Evolutionary conservation across 1,140 invertebrate genomes (phyloP).

Genomic region (Papilio helenus): DNA sequence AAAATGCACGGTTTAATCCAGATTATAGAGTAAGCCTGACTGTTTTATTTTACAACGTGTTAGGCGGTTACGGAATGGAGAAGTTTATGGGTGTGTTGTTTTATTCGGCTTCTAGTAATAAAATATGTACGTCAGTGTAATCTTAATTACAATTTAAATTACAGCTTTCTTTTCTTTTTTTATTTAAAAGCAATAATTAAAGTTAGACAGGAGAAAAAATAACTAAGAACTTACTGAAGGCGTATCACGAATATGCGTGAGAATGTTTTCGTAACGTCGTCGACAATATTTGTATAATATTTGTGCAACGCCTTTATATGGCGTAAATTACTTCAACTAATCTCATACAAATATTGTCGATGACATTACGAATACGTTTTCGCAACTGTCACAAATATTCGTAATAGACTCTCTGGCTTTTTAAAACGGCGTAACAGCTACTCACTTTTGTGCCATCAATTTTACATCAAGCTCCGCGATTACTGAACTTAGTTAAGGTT

Average conservation of each 20-base stretch:
- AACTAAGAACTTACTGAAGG: not conserved
- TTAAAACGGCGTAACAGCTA: too few relatives aligned
- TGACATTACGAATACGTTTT: too few relatives aligned
- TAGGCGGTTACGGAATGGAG: conserved; percentile 25
- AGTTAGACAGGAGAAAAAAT: not conserved
- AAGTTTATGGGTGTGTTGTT: conserved; percentile 27
- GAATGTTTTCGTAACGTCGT: too few relatives aligned
- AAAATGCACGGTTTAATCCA: conserved; percentile 33
- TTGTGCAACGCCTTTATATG: too few relatives aligned
- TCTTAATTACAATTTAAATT: conserved; percentile 15
- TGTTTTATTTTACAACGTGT: conserved; percentile 38
- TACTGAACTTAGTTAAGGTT: not conserved
- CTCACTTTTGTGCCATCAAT: too few relatives aligned
- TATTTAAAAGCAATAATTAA: conserved; percentile 17
- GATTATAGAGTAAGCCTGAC: conserved; percentile 26
- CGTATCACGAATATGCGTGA: too few relatives aligned
- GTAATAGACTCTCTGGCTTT: too few relatives aligned
- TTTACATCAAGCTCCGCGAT: too few relatives aligned
- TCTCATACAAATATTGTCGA: too few relatives aligned
- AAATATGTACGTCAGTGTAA: conserved; percentile 15
- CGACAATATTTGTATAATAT: too few relatives aligned
- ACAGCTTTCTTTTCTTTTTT: conserved; percentile 14
- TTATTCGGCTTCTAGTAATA: conserved; percentile 19
- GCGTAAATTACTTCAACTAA: too few relatives aligned
- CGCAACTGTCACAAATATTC: too few relatives aligned